phyloP scores from a whole-genome alignment of 2,797 vertebrate genomes.

The Catharus ustulatus region DNA sequence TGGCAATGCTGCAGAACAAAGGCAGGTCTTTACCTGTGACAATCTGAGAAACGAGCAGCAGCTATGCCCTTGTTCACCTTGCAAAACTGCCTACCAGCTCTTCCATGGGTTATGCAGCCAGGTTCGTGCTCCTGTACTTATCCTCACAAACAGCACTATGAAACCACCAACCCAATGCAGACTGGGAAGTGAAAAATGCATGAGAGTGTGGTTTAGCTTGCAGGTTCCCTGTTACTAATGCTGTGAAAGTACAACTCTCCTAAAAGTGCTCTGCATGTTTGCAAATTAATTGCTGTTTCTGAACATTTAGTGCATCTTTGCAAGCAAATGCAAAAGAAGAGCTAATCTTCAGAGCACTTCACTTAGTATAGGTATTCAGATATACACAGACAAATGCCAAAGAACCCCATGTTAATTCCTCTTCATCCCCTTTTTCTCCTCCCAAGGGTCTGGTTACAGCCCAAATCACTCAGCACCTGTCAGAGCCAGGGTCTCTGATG shows the following conservation, averaged over 20 bases:
- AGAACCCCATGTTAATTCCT: not conserved
- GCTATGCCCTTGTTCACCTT: not conserved
- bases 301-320: not conserved
- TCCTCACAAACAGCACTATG: not conserved
- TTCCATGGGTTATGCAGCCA: fast-evolving
- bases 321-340: not conserved
- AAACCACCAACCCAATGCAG: not conserved
- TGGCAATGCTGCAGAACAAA: constrained; percentile 79
- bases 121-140: not conserved
- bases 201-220: fast-evolving
- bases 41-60: not conserved
- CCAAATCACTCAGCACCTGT: not conserved
- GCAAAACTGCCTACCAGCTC: not conserved
- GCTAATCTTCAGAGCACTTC: not conserved
- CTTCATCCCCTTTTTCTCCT: not conserved
- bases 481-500: not conserved
- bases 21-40: not conserved
- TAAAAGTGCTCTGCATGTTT: not conserved
- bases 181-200: not conserved
- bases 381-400: not conserved
- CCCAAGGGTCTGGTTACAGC: not conserved
- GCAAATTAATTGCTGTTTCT: not conserved
- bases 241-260: not conserved
- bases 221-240: not conserved
- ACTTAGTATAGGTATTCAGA: not conserved